Evolutionary conservation across 2,113 vertebrate genomes (phyloP).

Genomic region (Butorides virescens): DNA sequence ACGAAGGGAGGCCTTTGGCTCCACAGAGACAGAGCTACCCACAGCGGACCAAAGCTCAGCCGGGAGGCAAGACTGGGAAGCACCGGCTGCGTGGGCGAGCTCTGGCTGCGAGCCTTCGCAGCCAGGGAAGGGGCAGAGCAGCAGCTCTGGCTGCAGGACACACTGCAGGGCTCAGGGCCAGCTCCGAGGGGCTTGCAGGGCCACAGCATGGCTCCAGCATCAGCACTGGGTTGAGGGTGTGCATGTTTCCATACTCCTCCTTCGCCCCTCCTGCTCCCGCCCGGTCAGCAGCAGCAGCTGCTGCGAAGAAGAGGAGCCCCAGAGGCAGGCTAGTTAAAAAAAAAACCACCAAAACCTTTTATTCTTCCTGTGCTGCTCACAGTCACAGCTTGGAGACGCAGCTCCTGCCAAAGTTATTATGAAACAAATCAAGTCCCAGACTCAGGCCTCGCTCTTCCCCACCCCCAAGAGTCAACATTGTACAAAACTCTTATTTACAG

Average conservation of each 20-base stretch:
- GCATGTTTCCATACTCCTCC: neutral
- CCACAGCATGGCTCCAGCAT: fast-evolving
- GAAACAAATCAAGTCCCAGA: conserved; percentile 54
- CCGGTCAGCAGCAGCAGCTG: neutral
- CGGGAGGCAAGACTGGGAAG: neutral
- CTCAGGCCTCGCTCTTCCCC: conserved; percentile 29
- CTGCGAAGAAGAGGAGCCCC: neutral
- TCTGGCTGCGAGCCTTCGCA: fast-evolving
- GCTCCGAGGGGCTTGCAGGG: neutral
- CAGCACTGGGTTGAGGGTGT: neutral
- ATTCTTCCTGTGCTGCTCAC: conserved; percentile 59
- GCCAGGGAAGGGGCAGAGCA: too few relatives aligned
- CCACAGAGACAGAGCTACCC: neutral
- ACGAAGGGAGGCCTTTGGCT: neutral
- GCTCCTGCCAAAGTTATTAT: conserved; percentile 46
- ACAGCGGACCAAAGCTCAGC: neutral
- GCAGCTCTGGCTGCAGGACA: too few relatives aligned
- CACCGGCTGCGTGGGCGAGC: neutral
- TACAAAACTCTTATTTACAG: conserved; percentile 85
- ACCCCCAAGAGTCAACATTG: conserved; percentile 63
- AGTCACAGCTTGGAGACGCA: conserved; percentile 30
- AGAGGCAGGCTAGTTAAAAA: conserved; percentile 13
- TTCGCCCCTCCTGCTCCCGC: neutral
- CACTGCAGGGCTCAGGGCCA: too few relatives aligned
- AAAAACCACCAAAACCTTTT: conserved; percentile 60